Evolutionary conservation across 2,888 invertebrate genomes (phyloP), one percentile per base, ranked within the genome.

Genomic region (Athripsodes cinereus): DNA sequence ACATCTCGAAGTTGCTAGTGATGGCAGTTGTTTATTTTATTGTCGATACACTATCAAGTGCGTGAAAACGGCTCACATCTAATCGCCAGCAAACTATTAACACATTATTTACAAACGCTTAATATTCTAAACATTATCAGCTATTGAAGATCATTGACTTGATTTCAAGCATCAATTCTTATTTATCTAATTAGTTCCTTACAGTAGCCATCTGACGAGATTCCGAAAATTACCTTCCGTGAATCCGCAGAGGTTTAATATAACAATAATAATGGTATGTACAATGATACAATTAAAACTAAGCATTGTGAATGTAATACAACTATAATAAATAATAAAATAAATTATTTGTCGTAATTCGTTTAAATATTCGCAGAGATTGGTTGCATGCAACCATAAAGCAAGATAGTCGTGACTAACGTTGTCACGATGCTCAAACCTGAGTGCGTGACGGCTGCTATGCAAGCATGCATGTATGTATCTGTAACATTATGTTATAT

Each of bases 211-310:
- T 50, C 58, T 40, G 35, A 22, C 53, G 62, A 48, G 53, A 53
- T 57, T 59, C 59, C 69, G 79, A 78, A 79, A 79, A 79, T 79
- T 79, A 79, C 79, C 79, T 79, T 79, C 77, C 78, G 67, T 72
- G 77, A 78, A 78, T 74, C 72, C 47, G 74, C 70, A 74, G 76
- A 76, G 78, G 72, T 49, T 55, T 40, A 3, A 2, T 13, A 40
- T 13, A 8, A 3, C 13, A 40, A 13, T 2, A 8, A 40, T 40
- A 40, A 3, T 26, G 5, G 26, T 40, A 40, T 40, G 5, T 40
- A 40, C 40, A 40, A 40, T n/a, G n/a, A 26, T 26, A 3, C 5
- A 26, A 26, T 50, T 57, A 20, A 52, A 53, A 58, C 58, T 52
- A 54, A 57, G 55, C 40, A 34, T 48, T 52, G 26, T 47, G 35